Percentiles rank a stretch among this genome's conserved stretches.
phyloP scores from a whole-genome alignment of 1,140 invertebrate genomes.

The Asobara japonica region DNA sequence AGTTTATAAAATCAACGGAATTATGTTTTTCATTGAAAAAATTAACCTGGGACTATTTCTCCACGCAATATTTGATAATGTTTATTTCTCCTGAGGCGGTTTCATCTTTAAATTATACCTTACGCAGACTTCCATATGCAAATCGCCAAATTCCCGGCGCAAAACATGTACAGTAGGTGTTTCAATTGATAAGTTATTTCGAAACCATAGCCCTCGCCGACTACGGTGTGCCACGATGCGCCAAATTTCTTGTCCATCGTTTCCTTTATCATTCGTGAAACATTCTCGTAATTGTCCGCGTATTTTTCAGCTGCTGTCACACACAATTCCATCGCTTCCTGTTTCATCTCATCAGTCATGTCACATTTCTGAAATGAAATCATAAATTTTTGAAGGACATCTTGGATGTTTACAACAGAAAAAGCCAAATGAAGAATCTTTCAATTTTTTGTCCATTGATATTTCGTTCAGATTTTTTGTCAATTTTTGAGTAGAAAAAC shows the following conservation, averaged over 20 bases:
- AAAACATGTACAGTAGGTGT: constrained; percentile 93
- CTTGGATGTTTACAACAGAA: too few species aligned
- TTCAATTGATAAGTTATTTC: constrained; percentile 95
- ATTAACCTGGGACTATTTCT: neutral
- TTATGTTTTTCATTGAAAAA: neutral
- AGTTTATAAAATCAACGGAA: neutral
- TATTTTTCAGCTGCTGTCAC: constrained; percentile 94
- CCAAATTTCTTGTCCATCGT: constrained; percentile 97
- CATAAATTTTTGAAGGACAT: too few species aligned
- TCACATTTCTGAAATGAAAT: constrained; percentile 78
- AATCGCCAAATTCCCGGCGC: constrained; percentile 90
- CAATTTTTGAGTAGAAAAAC: too few species aligned
- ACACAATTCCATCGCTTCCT: constrained; percentile 89
- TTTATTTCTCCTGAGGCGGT: neutral
- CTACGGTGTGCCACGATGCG: constrained; percentile 92
- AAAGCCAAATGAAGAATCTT: too few species aligned
- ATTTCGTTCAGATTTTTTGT: too few species aligned
- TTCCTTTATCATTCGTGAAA: constrained; percentile 93
- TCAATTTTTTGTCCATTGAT: too few species aligned
- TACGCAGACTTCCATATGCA: constrained; percentile 84
- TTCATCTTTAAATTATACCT: neutral
- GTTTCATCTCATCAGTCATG: constrained; percentile 92
- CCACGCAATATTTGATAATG: neutral
- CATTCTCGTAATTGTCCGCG: constrained; percentile 76
- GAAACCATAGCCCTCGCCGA: constrained; percentile 94